Base-by-base conservation (phyloP, 2,797 vertebrate species). In the Okamejei kenojei region DNA sequence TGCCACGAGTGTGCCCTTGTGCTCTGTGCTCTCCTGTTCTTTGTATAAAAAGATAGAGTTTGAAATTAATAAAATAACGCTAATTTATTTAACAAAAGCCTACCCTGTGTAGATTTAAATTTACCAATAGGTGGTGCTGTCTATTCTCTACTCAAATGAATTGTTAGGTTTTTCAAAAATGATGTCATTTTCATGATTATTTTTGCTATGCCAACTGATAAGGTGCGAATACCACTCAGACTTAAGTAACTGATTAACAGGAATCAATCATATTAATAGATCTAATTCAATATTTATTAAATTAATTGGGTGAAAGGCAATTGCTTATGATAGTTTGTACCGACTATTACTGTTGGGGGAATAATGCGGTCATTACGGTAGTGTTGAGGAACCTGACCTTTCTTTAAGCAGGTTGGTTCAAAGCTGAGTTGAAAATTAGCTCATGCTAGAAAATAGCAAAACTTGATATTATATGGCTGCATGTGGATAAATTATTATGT, bases 51-150 rank as follows among this genome's bases (percentile, higher is more conserved):
- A 29, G 45, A 38, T 58, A 29, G 6, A 81, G 21, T 81, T 23
- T 35, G 45, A 21, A 9, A 82, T 13, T 29, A 58, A 82, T 82
- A 79, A 32, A 54, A 82, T 4, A 23, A 58, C 13, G 13, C 80
- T 80, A 7, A 26, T 58, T 82, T 82, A 10, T 58, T 82, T 58
- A 10, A 81, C 45, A 29, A 11, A 29, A 58, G 80, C 80, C 58
- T 84, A 26, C 61, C 26, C 17, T 61, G 13, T 11, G 6, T 84
- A 15, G 61, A 26, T 61, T 82, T 58, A 10, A 82, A 29, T 61
- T 58, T 61, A 29, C 81, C 81, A 84, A 61, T 84, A 84, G 81
- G 81, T 84, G 81, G 81, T n/a, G 81, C 81, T 84, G 38, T 61
- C 26, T 84, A 61, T 26, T 29, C 15, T 79, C 45, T 81, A 29